Base-by-base conservation (phyloP, 2,888 invertebrate species). In the Cremastinae sp. region DNA sequence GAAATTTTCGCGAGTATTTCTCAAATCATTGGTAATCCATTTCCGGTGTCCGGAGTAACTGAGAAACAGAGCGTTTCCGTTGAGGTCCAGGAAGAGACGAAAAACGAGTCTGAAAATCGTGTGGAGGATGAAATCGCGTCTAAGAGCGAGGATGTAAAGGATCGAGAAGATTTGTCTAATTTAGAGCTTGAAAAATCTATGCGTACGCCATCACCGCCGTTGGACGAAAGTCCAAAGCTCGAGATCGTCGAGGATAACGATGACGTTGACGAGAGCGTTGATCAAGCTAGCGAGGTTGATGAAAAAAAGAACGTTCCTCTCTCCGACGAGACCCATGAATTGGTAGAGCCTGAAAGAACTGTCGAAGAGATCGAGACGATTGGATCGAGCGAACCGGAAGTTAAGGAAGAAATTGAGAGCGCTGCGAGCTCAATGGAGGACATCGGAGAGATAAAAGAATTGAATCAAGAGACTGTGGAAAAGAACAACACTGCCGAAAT, bases 131-230 rank as follows among this genome's bases (percentile, higher is more conserved):
- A 43, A 58, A 51, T 39, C 3, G 9, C 8, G 7, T 22, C 37
- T 10, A 28, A 39, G 18, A 10, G 5, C 3, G 49, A 66, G 10
- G 39, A 65, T 10, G 39, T 49, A 9, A 5, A 51, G 64, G 35
- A 28, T 18, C 22, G 69, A 55, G 16, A 65, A 35, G 9, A 22
- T 20, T 41, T 10, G 16, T 35, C 53, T 10, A 59, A 47, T 45
- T 18, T 10, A 12, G 51, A 47, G 69, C 71, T 55, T 62, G 69
- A 28, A 51, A 73, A 20, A 72, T 78, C 28, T 59, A 65, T 53
- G 58, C 9, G 8, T 47, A 1, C 18, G 14, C 16, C 16, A 41
- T 22, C 16, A 41, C 2, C 28, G 14, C 7, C 2, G 1, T 10
- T 18, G 2, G 47, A 16, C 10, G 47, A 16, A 7, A 22, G 22